These are phyloP conservation scores for Chrysodeixis includens DNA, from an alignment of 2,888 invertebrate species.

Conservation along the genomic window DNA sequence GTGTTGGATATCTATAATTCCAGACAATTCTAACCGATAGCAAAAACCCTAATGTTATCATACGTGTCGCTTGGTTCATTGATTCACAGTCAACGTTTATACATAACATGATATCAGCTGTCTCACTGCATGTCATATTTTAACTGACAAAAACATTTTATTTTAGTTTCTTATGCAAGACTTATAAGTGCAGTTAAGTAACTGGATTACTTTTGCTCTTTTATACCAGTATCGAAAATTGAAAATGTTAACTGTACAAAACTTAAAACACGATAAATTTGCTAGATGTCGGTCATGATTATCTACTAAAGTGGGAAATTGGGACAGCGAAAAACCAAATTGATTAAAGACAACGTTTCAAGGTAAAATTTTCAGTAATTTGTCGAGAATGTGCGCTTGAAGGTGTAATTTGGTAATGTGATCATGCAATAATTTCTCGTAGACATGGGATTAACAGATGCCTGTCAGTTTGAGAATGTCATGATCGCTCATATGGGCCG, in stretches of 20 bases:
- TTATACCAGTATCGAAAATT: conserved; percentile 5
- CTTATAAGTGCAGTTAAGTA: background rate
- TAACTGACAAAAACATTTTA: conserved; percentile 19
- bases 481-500: background rate
- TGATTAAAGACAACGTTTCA: background rate
- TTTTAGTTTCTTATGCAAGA: background rate
- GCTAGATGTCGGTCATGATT: background rate
- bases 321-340: background rate
- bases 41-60: background rate
- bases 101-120: background rate
- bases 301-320: background rate
- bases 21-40: background rate
- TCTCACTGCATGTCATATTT: background rate
- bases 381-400: background rate
- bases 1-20: too few species aligned
- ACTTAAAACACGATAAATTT: background rate
- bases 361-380: background rate
- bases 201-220: conserved; percentile 5
- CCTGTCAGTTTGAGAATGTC: background rate
- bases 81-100: background rate
- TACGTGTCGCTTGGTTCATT: background rate
- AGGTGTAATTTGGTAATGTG: background rate
- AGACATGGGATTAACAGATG: background rate
- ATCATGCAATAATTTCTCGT: background rate
- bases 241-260: conserved; percentile 3